Evolutionary conservation across 2,888 invertebrate species (phyloP).

Genomic region (Pandemis cinnamomeana): DNA sequence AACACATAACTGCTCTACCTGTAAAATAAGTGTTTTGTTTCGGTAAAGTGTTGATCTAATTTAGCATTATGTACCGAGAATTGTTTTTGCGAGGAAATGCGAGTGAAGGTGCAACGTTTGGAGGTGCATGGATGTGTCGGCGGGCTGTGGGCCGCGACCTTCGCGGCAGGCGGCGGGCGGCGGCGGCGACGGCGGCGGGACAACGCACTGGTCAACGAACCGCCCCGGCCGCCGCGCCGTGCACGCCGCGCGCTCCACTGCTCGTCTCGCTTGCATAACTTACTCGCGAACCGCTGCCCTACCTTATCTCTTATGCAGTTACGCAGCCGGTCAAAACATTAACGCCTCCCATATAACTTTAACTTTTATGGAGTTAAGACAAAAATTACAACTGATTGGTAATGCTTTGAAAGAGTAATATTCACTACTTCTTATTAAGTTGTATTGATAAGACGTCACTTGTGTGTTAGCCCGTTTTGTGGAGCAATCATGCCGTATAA

Average conservation of each 20-base stretch:
- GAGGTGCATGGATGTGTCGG: constrained; percentile 59
- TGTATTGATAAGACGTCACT: constrained; percentile 66
- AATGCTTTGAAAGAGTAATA: neutral
- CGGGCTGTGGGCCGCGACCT: constrained; percentile 76
- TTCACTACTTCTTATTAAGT: constrained; percentile 49
- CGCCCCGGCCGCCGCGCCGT: constrained; percentile 66
- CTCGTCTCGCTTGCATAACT: constrained; percentile 74
- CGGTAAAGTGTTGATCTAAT: constrained; percentile 65
- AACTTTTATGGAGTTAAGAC: neutral
- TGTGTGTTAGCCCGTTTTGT: constrained; percentile 66
- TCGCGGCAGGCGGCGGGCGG: constrained; percentile 70
- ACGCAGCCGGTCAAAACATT: constrained; percentile 54
- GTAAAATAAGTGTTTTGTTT: constrained; percentile 46
- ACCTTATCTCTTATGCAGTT: constrained; percentile 70
- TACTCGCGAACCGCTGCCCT: constrained; percentile 59
- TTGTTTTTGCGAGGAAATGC: constrained; percentile 44
- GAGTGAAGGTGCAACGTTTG: constrained; percentile 45
- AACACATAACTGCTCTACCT: constrained; percentile 83
- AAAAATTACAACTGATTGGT: neutral
- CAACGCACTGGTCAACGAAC: constrained; percentile 84
- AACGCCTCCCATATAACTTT: constrained; percentile 40
- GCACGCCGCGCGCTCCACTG: constrained; percentile 54
- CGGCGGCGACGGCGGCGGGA: constrained; percentile 66
- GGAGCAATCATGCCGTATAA: constrained; percentile 81
- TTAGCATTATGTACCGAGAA: constrained; percentile 38